phyloP scores from a whole-genome alignment of 2,797 vertebrate genomes.

The Echeneis naucrates region DNA sequence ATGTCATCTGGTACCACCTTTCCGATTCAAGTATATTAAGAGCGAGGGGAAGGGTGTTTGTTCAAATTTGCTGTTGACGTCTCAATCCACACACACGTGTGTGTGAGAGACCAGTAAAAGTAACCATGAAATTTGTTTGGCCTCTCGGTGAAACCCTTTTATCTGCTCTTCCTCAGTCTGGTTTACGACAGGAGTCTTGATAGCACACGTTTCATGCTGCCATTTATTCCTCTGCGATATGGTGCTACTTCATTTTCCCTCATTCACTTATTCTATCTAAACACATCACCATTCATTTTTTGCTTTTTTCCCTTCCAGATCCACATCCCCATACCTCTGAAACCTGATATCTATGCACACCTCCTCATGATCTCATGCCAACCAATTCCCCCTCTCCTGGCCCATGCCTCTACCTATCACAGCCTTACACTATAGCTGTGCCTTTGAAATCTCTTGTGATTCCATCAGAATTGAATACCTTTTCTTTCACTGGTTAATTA shows the following conservation, averaged over 20 bases:
- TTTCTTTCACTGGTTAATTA: conserved; percentile 71
- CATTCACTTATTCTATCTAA: conserved; percentile 6
- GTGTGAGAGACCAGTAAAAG: conserved; percentile 49
- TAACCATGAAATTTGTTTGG: conserved; percentile 62
- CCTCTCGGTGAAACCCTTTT: conserved; percentile 43
- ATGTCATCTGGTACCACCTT: conserved; percentile 74
- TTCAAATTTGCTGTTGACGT: conserved; percentile 62
- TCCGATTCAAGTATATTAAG: conserved; percentile 44
- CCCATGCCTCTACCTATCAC: conserved; percentile 1
- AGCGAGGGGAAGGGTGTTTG: conserved; percentile 50
- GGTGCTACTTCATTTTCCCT: neutral
- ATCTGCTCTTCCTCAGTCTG: conserved; percentile 1
- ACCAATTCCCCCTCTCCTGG: neutral
- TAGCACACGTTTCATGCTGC: conserved; percentile 44
- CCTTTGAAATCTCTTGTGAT: conserved; percentile 20
- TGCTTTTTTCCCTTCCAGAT: neutral
- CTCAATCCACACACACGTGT: conserved; percentile 43
- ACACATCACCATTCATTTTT: neutral
- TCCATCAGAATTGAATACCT: conserved; percentile 49
- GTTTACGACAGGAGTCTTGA: conserved; percentile 47
- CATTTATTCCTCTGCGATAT: neutral
- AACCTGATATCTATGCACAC: conserved; percentile 11
- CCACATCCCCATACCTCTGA: neutral
- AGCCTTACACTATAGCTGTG: conserved; percentile 9
- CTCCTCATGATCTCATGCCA: conserved; percentile 2